phyloP scores from a whole-genome alignment of 2,113 vertebrate species.

The Steatornis caripensis region DNA sequence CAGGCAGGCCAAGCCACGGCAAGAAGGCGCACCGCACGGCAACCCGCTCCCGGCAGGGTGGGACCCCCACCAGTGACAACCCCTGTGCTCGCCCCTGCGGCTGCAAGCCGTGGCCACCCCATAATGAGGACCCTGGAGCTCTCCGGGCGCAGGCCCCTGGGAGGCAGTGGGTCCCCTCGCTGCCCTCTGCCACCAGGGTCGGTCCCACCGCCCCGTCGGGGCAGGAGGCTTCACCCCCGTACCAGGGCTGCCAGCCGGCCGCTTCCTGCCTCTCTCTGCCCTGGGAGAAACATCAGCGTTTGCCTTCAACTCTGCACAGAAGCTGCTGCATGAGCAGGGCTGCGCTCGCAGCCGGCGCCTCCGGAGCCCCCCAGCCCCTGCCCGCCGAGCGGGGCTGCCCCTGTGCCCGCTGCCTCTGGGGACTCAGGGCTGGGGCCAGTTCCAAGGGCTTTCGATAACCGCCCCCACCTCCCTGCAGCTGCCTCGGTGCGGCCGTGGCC shows the following conservation, averaged over 20 bases:
- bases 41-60: background rate
- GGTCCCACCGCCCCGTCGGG: fast-evolving
- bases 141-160: background rate
- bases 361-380: background rate
- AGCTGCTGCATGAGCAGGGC: background rate
- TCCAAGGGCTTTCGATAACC: background rate
- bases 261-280: background rate
- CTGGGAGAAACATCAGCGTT: background rate
- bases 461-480: background rate
- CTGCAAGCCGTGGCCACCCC: background rate
- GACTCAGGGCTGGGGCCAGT: too few species aligned
- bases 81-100: background rate
- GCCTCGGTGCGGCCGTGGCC: too few species aligned
- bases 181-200: background rate
- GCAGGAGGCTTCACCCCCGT: background rate
- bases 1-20: background rate
- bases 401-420: background rate
- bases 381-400: background rate
- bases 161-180: background rate
- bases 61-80: background rate
- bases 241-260: background rate
- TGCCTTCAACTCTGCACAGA: background rate
- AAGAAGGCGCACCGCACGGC: fast-evolving
- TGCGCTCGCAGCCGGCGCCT: too few species aligned
- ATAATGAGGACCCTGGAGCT: background rate